Conservation (phyloP, 2,113 vertebrate genomes). For the Archocentrus centrarchus region DNA sequence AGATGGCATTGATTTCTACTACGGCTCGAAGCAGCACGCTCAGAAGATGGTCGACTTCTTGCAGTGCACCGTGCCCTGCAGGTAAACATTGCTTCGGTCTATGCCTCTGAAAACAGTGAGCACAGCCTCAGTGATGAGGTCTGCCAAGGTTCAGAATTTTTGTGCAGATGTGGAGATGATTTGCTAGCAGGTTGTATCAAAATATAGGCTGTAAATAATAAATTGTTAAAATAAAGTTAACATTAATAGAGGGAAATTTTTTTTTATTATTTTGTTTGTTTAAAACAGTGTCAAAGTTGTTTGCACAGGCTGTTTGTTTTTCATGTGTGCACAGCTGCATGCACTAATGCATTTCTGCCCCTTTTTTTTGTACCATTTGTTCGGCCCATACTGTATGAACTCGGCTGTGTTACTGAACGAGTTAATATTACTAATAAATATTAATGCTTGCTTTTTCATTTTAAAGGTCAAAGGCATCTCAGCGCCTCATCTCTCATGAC, state of each 20-base stretch:
- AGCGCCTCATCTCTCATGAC: slow-evolving; percentile 96
- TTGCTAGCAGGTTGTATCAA: background rate
- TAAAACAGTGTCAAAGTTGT: rapidly evolving
- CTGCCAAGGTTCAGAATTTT: background rate
- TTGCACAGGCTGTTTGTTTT: background rate
- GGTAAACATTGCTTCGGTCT: slow-evolving; percentile 76
- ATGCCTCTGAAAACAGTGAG: background rate
- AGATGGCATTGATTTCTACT: slow-evolving; percentile 99
- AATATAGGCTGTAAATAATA: background rate
- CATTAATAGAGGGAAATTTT: background rate
- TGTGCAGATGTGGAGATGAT: background rate
- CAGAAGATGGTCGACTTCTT: slow-evolving; percentile 99
- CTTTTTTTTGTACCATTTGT: background rate
- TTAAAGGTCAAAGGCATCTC: slow-evolving; percentile 90
- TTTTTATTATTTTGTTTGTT: background rate
- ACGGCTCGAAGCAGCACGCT: slow-evolving; percentile 91
- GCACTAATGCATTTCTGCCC: background rate
- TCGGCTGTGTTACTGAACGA: background rate
- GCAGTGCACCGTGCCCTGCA: slow-evolving; percentile 93
- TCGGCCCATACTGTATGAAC: background rate
- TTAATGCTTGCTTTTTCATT: background rate
- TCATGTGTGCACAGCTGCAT: background rate
- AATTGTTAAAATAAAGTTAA: background rate
- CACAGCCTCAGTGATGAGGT: background rate
- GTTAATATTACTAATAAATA: background rate